These are phyloP conservation scores for Lysiphlebus fabarum DNA, from an alignment of 1,140 invertebrate species.

Conservation along the genomic window DNA sequence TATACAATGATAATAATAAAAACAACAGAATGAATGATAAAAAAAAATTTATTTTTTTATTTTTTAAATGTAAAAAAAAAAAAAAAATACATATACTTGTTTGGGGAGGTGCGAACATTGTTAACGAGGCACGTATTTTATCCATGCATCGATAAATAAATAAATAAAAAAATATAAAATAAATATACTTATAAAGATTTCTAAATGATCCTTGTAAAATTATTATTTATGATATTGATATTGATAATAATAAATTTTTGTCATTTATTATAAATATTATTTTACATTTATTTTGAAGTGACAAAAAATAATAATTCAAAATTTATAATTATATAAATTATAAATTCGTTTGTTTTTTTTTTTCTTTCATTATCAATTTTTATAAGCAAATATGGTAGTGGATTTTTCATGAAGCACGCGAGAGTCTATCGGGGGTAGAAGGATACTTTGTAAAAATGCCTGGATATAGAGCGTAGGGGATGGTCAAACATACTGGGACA, in stretches of 20 bases:
- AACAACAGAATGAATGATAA: too few relatives aligned
- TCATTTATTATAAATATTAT: too few relatives aligned
- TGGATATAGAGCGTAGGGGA: constrained; percentile 23
- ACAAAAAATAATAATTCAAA: too few relatives aligned
- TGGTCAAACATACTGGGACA: background rate
- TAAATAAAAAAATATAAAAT: too few relatives aligned
- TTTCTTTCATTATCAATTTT: too few relatives aligned
- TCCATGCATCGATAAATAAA: background rate
- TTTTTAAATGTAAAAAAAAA: background rate
- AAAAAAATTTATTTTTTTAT: too few relatives aligned
- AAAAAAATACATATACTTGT: constrained; percentile 12
- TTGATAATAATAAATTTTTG: too few relatives aligned
- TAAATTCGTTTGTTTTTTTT: constrained; percentile 39
- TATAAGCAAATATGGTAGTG: constrained; percentile 47
- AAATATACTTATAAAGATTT: too few relatives aligned
- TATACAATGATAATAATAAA: too few relatives aligned
- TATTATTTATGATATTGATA: too few relatives aligned
- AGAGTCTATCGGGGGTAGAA: constrained; percentile 31
- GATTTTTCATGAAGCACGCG: constrained; percentile 45
- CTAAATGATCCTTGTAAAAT: too few relatives aligned
- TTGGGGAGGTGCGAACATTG: constrained; percentile 52
- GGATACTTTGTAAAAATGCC: constrained; percentile 29
- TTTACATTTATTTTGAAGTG: too few relatives aligned
- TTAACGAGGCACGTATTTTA: constrained; percentile 55
- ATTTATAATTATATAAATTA: constrained; percentile 12